phyloP scores from a whole-genome alignment of 1,140 invertebrate species.

The Drosophila miranda region DNA sequence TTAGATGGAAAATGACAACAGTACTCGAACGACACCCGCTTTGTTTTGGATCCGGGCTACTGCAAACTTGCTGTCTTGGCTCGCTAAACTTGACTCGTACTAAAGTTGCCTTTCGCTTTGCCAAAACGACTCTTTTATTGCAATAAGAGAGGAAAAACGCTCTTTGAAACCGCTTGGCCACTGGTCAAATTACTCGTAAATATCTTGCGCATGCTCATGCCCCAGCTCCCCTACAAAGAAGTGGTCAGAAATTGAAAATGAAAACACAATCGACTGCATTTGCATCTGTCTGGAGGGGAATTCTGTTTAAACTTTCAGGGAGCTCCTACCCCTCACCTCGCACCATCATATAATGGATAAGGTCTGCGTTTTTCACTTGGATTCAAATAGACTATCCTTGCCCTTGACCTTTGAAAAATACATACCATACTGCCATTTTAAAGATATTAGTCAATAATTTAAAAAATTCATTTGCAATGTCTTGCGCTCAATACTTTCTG shows the following conservation, averaged over 20 bases:
- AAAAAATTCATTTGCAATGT: too few relatives aligned
- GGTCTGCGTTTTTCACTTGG: neutral
- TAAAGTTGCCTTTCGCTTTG: neutral
- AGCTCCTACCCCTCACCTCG: too few relatives aligned
- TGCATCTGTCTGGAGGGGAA: too few relatives aligned
- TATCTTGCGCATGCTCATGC: constrained; percentile 8
- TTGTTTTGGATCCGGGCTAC: neutral
- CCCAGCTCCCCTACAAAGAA: too few relatives aligned
- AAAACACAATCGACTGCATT: neutral
- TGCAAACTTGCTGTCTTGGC: constrained; percentile 5
- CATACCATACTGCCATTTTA: too few relatives aligned
- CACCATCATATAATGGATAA: neutral
- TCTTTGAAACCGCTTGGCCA: constrained; percentile 11
- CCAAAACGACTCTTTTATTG: constrained; percentile 1
- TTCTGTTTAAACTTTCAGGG: neutral
- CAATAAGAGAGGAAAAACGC: constrained; percentile 5
- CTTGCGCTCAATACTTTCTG: too few relatives aligned
- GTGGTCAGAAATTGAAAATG: too few relatives aligned
- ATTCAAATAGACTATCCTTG: neutral
- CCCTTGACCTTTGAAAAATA: constrained; percentile 10
- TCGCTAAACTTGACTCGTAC: neutral
- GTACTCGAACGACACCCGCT: neutral
- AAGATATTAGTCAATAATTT: too few relatives aligned
- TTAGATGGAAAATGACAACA: neutral
- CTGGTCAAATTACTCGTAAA: constrained; percentile 1